Evolutionary conservation across 2,797 vertebrate species (phyloP).

Genomic region (Eurystomus glaucurus): DNA sequence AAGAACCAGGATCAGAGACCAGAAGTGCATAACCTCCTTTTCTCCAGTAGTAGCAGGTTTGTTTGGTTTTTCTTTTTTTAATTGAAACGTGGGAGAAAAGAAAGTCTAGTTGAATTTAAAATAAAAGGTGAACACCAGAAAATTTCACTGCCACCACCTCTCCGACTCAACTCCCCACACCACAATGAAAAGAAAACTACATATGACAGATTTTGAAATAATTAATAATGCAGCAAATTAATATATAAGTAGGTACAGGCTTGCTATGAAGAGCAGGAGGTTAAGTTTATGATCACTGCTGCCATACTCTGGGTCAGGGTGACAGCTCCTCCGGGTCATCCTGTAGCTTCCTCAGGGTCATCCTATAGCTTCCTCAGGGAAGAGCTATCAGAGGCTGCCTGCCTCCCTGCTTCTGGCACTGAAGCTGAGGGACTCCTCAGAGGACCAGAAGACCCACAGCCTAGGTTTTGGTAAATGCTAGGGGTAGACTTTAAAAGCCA

Average conservation of each 20-base stretch:
- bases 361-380: neutral
- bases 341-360: neutral
- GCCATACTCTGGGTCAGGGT: neutral
- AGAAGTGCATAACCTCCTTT: neutral
- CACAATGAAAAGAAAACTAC: neutral
- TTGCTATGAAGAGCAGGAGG: neutral
- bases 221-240: neutral
- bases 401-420: neutral
- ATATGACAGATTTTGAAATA: neutral
- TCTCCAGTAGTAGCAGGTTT: neutral
- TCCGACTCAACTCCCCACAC: accelerated
- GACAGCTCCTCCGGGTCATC: neutral
- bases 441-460: neutral
- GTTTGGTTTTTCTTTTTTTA: accelerated
- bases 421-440: neutral
- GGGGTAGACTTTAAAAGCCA: neutral
- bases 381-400: neutral
- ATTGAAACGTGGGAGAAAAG: neutral
- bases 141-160: neutral
- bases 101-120: neutral
- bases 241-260: neutral
- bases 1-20: neutral
- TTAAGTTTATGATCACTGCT: neutral
- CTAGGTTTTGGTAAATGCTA: neutral
- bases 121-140: neutral